Base-by-base conservation (phyloP, 2,113 vertebrate species). In the Xyliphius kryptos region DNA sequence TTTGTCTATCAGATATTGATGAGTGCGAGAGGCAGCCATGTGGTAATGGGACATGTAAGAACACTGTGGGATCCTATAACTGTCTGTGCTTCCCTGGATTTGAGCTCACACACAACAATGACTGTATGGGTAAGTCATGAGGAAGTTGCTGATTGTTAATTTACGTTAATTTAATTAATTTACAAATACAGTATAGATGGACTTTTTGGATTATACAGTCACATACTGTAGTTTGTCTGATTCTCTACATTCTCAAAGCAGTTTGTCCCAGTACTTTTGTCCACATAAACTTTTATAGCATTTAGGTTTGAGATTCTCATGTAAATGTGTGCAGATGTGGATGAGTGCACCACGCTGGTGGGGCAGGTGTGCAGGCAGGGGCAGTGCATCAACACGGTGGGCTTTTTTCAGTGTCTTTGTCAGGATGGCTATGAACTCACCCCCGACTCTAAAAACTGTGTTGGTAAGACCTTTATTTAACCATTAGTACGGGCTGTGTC, bases 31-130 rank as follows among this genome's bases (percentile, higher is more conserved):
- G 81, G 10, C 91, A 92, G 77, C 92, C 91, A 0, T 97, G 92
- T 6, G 91, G 92, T 1, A 97, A 97, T 0, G 92, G 95, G 0
- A 95, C 91, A 40, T 97, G 93, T 73, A 95, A 91, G 81, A 98
- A 98, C 81, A 91, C 88, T 0, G 85, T 92, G 5, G 92, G 94
- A 65, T 97, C 94, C 79, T 98, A 95, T 82, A 91, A 88, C 87
- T 98, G 94, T 72, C 89, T 95, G 47, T 97, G 93, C 82, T 92
- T 94, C 82, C 90, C 88, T 0, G 92, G 94, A 56, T 97, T 97
- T 3, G 85, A 90, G 75, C 87, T 93, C 2, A 91, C 91, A 0
- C 91, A 89, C 84, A 91, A 89, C 57, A 91, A 96, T 0, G 90
- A 91, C 79, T 98, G 95, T 79, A 85, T 93, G 88, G 92, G 93